Base-by-base conservation (phyloP, 2,797 vertebrate genomes). In the Novumbra hubbsi region DNA sequence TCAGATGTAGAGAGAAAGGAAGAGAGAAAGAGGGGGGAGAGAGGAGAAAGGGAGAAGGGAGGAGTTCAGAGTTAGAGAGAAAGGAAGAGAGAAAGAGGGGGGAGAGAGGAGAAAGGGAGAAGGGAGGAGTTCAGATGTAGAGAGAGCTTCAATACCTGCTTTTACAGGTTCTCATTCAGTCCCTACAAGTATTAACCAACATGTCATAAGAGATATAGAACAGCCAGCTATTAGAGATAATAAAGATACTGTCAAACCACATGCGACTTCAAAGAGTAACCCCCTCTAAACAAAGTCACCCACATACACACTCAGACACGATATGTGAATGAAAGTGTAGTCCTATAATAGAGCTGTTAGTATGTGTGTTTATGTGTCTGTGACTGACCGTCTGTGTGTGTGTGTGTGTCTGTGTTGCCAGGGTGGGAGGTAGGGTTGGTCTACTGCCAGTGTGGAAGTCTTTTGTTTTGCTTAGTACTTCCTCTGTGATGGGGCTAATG, bases 401-500 rank as follows among this genome's bases (percentile, higher is more conserved):
- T 70, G 77, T 80, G 74, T 68, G 66, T 78, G 62, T 72, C 64
- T 73, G 32, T 73, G 4, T 28, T 27, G 62, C 0, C 57, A 19
- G 62, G 14, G 60, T 21, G 14, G 78, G 68, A 38, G 70, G 70
- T 73, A n/a, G 68, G 71, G 32, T 55, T 72, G 62, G 75, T 41
- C 9, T 11, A 49, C 48, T 70, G 75, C 70, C 77, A 50, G 21
- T 69, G 15, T 74, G 80, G 55, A 45, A 63, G 62, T 50, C 38
- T 73, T 78, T 71, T 84, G 81, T 87, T 87, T 86, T 79, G 70
- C 71, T 81, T 78, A 63, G 45, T 41, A 72, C 63, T 79, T 84
- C 79, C 76, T 80, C 70, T 63, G 65, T 64, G 24, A 77, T 76
- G 80, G 86, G 83, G 88, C 87, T 84, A 91, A 90, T 91, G 77